Percentiles rank a stretch among this genome's conserved stretches.
Evolutionary conservation across 2,113 vertebrate genomes (phyloP).

Genomic region (Siniperca knerii): DNA sequence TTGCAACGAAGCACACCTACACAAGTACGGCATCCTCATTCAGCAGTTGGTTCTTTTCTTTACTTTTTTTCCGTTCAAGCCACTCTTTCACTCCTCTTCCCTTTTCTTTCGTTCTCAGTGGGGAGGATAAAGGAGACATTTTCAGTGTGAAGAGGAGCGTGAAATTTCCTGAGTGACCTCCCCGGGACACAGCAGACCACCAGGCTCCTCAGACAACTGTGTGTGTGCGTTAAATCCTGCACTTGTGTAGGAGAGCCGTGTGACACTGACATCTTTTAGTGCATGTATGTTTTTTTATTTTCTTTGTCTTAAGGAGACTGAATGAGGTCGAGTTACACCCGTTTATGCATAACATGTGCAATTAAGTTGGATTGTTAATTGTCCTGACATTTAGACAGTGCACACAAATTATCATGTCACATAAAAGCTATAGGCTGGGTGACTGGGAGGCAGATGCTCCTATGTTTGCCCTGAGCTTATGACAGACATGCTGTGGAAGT

Average conservation of each 20-base stretch:
- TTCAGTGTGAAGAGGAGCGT: slow-evolving; percentile 76
- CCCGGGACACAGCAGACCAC: slow-evolving; percentile 69
- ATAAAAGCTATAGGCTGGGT: neutral
- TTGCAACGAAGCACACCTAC: slow-evolving; percentile 58
- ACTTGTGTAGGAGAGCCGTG: neutral
- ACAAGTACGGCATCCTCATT: slow-evolving; percentile 63
- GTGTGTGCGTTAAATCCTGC: slow-evolving; percentile 35
- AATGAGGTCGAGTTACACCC: neutral
- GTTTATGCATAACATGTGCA: neutral
- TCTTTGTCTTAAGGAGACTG: slow-evolving; percentile 28
- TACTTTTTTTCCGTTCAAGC: slow-evolving; percentile 13
- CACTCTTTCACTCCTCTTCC: slow-evolving; percentile 52
- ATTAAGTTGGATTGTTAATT: slow-evolving; percentile 8
- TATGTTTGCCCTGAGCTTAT: neutral
- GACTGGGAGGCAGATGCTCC: slow-evolving; percentile 1
- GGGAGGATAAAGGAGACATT: slow-evolving; percentile 75
- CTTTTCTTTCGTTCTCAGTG: slow-evolving; percentile 42
- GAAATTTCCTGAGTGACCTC: slow-evolving; percentile 76
- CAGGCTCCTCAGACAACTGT: slow-evolving; percentile 55
- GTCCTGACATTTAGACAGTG: neutral
- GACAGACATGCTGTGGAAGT: slow-evolving; percentile 1
- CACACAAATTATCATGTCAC: slow-evolving; percentile 1
- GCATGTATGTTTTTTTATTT: slow-evolving; percentile 36
- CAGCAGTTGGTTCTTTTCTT: slow-evolving; percentile 5
- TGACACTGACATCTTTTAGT: slow-evolving; percentile 26